These are phyloP conservation scores for Chrysolina haemoptera DNA, from an alignment of 2,888 invertebrate genomes.

Conservation along the genomic window DNA sequence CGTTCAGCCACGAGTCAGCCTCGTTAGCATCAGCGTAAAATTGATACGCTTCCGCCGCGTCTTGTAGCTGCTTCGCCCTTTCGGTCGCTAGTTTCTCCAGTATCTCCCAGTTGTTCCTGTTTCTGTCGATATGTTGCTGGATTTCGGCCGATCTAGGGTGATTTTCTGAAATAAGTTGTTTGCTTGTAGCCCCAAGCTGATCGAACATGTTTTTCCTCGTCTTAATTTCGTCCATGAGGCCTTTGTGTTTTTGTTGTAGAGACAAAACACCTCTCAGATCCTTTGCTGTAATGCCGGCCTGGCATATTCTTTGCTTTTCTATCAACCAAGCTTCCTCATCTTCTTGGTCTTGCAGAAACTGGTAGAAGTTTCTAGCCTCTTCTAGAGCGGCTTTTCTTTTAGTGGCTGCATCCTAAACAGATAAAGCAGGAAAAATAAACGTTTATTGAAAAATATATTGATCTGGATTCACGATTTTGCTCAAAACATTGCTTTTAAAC, in stretches of 20 bases:
- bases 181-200: conserved; percentile 76
- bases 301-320: conserved; percentile 94
- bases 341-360: conserved; percentile 96
- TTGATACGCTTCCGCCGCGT: conserved; percentile 94
- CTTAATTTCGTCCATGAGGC: conserved; percentile 89
- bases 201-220: conserved; percentile 81
- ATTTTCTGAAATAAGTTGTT: conserved; percentile 81
- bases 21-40: conserved; percentile 98
- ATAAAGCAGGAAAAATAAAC: not conserved
- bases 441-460: not conserved
- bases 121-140: conserved; percentile 82
- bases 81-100: conserved; percentile 86
- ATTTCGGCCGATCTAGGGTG: conserved; percentile 91
- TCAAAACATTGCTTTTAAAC: too few species aligned
- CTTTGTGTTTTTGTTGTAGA: conserved; percentile 93
- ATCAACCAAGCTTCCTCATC: conserved; percentile 98
- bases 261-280: conserved; percentile 92
- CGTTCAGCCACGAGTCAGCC: conserved; percentile 97
- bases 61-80: conserved; percentile 83
- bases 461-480: not conserved
- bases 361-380: conserved; percentile 93
- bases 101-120: conserved; percentile 91
- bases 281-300: conserved; percentile 93
- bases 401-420: conserved; percentile 78
- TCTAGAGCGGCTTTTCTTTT: conserved; percentile 88